Percentiles rank a stretch among this genome's conserved stretches.
Conservation (phyloP, 2,113 vertebrate species). For the Lampris incognitus region DNA sequence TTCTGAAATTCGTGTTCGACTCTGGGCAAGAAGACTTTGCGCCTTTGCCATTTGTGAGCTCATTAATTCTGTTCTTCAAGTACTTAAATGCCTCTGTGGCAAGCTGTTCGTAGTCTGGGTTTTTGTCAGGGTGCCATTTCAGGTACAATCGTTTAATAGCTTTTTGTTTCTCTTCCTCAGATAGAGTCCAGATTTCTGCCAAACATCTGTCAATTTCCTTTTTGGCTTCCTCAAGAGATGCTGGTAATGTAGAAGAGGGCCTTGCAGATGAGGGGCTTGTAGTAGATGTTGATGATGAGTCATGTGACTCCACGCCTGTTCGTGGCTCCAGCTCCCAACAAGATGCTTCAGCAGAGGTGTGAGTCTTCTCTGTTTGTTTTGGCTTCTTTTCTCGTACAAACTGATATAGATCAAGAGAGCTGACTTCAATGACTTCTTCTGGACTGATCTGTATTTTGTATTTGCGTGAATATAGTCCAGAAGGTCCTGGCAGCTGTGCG, state of each 20-base stretch:
- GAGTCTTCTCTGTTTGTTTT: neutral
- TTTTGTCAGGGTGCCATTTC: constrained; percentile 86
- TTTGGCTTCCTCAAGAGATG: constrained; percentile 77
- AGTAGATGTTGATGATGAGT: constrained; percentile 14
- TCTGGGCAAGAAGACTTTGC: neutral
- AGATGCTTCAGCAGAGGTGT: constrained; percentile 24
- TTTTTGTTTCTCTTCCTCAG: constrained; percentile 72
- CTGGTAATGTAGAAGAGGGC: constrained; percentile 39
- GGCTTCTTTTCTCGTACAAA: constrained; percentile 73
- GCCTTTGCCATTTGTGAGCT: constrained; percentile 44
- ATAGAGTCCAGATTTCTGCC: constrained; percentile 77
- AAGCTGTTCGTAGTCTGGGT: constrained; percentile 62
- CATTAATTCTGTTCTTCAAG: constrained; percentile 72
- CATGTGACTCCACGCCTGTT: constrained; percentile 16
- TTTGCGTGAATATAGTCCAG: constrained; percentile 39
- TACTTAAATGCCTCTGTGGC: constrained; percentile 80
- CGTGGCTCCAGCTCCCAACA: constrained; percentile 38
- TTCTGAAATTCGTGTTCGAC: constrained; percentile 33
- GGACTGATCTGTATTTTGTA: constrained; percentile 79
- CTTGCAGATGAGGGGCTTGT: constrained; percentile 38
- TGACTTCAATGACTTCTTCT: constrained; percentile 72
- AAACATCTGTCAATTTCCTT: constrained; percentile 81
- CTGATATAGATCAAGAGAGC: constrained; percentile 81
- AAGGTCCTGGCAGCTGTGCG: constrained; percentile 61
- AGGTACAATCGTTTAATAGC: constrained; percentile 83